Evolutionary conservation across 2,888 invertebrate genomes (phyloP), one percentile per base, ranked within the genome.

Genomic region (Cheilosia impressa): DNA sequence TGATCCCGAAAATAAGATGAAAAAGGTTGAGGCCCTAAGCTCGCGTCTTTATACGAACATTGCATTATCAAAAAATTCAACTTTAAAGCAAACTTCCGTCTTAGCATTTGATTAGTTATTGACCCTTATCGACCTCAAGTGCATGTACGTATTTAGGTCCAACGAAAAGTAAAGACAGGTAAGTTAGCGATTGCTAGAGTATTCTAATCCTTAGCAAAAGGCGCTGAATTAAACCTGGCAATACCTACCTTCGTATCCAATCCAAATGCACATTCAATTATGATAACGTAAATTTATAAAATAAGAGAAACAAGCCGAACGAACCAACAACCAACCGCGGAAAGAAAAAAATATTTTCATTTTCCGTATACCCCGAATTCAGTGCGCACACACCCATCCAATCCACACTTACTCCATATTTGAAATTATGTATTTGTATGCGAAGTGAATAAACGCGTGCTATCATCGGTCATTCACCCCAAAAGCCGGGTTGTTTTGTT

Each of bases 381-480:
- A 43, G 22, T 58, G 43, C 58, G 52, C 80, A n/a, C 71, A 85
- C 65, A 71, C 60, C n/a, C 50, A 66, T 52, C 27, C 31, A 43
- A 53, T 55, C 55, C 68, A 50, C 63, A 43, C 31, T 31, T 10
- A 55, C 45, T 57, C 34, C 27, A 19, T 41, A 62, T 24, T 1
- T 62, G 43, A 53, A 38, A 50, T 65, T 52, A 57, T 50, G 50
- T 72, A 43, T 72, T 72, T 71, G 87, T 78, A 47, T 79, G 55
- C 17, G 78, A 47, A 79, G 63, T 47, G 79, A 76, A 79, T 68
- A 80, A 87, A 83, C 87, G 87, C 87, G 87, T 87, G 87, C 87
- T 87, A 87, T 83, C 87, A 79, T 76, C 87, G 87, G 87, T 87
- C 87, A 79, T 87, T 87, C 83, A 87, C 75, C 87, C 69, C 76